A percentile compares a stretch with the other conserved stretches of the same genome.
Conservation (phyloP, 37 sponge, comb jelly and placozoan genomes). For the Trichoplax adhaerens region DNA sequence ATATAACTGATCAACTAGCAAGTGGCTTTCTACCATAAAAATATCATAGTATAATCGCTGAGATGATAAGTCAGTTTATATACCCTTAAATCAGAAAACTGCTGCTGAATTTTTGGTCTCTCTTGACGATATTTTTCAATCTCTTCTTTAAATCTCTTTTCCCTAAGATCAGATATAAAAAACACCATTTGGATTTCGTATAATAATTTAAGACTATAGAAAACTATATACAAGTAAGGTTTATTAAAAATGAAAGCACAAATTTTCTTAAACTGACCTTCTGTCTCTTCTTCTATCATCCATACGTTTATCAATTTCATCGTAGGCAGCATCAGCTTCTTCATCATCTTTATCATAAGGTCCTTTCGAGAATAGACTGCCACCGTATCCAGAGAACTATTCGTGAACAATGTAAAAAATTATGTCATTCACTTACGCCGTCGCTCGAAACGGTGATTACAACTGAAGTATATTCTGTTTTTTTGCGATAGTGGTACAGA, state of each 20-base stretch:
- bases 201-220: background rate
- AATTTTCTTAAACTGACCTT: slow-evolving; percentile 14
- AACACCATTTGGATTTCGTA: background rate
- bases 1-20: too few relatives aligned
- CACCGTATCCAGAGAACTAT: slow-evolving; percentile 90
- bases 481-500: too few relatives aligned
- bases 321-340: slow-evolving; percentile 84
- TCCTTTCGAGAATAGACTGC: slow-evolving; percentile 69
- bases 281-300: slow-evolving; percentile 71
- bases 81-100: slow-evolving; percentile 88
- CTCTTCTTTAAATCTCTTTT: slow-evolving; percentile 81
- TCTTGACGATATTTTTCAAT: slow-evolving; percentile 76
- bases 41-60: too few relatives aligned
- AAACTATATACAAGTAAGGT: background rate
- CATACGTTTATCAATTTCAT: slow-evolving; percentile 67
- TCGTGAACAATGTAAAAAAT: background rate
- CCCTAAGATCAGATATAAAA: slow-evolving; percentile 9
- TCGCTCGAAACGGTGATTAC: too few relatives aligned
- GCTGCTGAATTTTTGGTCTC: slow-evolving; percentile 97
- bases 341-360: slow-evolving; percentile 93
- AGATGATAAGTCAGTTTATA: background rate
- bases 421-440: too few relatives aligned
- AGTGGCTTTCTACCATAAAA: too few relatives aligned
- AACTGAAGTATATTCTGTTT: too few relatives aligned
- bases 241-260: background rate